Percentiles rank a stretch among this genome's conserved stretches.
These are phyloP conservation scores for Typhlichthys subterraneus DNA, from an alignment of 2,797 vertebrate genomes.

Conservation along the genomic window DNA sequence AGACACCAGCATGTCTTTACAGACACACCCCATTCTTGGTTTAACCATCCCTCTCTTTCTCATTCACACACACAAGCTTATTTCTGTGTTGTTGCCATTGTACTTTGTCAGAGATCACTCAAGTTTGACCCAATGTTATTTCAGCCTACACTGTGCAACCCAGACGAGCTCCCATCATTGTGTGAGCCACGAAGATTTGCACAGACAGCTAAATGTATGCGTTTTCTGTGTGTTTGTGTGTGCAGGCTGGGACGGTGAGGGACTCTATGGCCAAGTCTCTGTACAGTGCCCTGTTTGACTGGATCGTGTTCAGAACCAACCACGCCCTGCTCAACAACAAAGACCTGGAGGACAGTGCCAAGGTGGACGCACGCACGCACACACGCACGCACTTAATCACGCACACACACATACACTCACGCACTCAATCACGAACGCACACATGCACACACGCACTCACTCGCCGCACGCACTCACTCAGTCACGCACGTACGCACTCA, in stretches of 20 bases:
- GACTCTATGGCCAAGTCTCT: slow-evolving; percentile 91
- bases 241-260: slow-evolving; percentile 83
- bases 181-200: too few relatives aligned
- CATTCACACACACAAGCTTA: neutral
- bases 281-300: slow-evolving; percentile 88
- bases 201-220: neutral
- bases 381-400: neutral
- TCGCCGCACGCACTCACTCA: neutral
- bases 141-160: too few relatives aligned
- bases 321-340: slow-evolving; percentile 87
- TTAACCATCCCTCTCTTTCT: too few relatives aligned
- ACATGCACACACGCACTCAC: neutral
- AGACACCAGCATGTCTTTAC: too few relatives aligned
- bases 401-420: neutral
- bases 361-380: slow-evolving; percentile 11
- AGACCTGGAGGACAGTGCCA: slow-evolving; percentile 83
- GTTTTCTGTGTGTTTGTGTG: slow-evolving; percentile 25
- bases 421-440: neutral
- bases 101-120: too few relatives aligned
- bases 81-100: slow-evolving; percentile 6
- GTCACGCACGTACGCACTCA: too few relatives aligned
- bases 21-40: too few relatives aligned
- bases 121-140: too few relatives aligned
- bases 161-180: too few relatives aligned
- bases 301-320: slow-evolving; percentile 92